Conservation (phyloP, 2,888 invertebrate species). For the Parnassius glacialis region DNA sequence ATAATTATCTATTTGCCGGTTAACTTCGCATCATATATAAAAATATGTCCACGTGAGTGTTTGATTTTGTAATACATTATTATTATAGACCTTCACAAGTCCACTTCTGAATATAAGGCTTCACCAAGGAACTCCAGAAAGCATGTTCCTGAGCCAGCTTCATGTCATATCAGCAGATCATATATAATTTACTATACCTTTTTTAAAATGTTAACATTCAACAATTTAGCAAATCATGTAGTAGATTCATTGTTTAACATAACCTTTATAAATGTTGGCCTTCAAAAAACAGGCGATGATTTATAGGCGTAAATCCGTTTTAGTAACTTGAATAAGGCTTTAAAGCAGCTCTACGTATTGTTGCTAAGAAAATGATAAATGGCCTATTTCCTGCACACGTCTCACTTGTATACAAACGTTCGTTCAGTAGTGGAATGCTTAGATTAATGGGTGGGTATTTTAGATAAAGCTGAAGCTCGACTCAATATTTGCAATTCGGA, state of each 20-base stretch:
- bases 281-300: conserved; percentile 15
- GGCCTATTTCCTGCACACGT: conserved; percentile 13
- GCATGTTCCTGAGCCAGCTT: too few species aligned
- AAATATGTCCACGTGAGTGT: too few species aligned
- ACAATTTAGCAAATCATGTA: conserved; percentile 29
- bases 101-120: too few species aligned
- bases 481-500: conserved; percentile 6
- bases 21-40: too few species aligned
- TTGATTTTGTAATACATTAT: too few species aligned
- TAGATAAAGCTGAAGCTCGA: background rate
- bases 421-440: conserved; percentile 7
- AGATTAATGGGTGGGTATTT: conserved; percentile 16
- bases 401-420: conserved; percentile 18
- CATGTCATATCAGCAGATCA: too few species aligned
- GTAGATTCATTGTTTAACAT: conserved; percentile 4
- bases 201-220: background rate
- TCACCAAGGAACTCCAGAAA: too few species aligned
- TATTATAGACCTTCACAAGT: too few species aligned
- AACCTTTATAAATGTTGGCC: conserved; percentile 15
- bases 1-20: background rate
- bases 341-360: conserved; percentile 18
- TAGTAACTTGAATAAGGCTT: conserved; percentile 19
- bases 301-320: conserved; percentile 18
- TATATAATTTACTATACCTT: too few species aligned
- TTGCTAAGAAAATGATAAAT: conserved; percentile 17